Conservation (phyloP, 2,888 invertebrate genomes). For the Cheilosia variabilis region DNA sequence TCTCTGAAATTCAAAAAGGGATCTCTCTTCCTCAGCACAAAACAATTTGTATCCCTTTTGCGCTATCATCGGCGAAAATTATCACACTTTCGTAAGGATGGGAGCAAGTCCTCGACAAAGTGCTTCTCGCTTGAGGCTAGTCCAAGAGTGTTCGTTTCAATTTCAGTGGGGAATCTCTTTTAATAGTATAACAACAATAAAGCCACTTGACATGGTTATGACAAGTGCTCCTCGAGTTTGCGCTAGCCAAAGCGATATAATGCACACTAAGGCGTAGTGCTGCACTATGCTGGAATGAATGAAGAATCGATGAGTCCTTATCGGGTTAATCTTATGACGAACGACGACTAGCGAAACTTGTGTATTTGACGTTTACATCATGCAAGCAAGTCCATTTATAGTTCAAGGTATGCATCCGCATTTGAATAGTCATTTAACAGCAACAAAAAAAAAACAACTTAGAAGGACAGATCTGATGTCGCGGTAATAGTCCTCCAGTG, state of each 20-base stretch:
- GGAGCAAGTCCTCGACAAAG: constrained; percentile 55
- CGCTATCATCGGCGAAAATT: constrained; percentile 12
- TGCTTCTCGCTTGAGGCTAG: constrained; percentile 54
- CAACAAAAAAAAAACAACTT: neutral
- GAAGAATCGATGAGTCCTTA: constrained; percentile 66
- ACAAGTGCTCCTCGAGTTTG: constrained; percentile 67
- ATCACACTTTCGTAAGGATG: constrained; percentile 35
- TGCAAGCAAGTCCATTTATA: neutral
- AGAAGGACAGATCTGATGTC: neutral
- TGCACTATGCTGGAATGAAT: constrained; percentile 30
- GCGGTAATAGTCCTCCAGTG: constrained; percentile 12
- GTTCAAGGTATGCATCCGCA: constrained; percentile 26
- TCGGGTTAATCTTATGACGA: constrained; percentile 67
- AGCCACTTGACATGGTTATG: constrained; percentile 72
- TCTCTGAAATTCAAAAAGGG: no score
- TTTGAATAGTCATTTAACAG: constrained; percentile 17
- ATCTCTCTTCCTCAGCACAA: no score
- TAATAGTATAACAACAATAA: constrained; percentile 71
- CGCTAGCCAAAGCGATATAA: constrained; percentile 71
- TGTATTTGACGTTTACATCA: neutral
- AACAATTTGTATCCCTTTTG: no score
- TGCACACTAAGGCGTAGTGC: constrained; percentile 56
- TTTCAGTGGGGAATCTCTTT: constrained; percentile 48
- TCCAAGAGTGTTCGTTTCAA: constrained; percentile 66
- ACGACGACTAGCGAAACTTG: constrained; percentile 16